phyloP scores from a whole-genome alignment of 2,797 vertebrate genomes.

The Lycodopsis pacificus region DNA sequence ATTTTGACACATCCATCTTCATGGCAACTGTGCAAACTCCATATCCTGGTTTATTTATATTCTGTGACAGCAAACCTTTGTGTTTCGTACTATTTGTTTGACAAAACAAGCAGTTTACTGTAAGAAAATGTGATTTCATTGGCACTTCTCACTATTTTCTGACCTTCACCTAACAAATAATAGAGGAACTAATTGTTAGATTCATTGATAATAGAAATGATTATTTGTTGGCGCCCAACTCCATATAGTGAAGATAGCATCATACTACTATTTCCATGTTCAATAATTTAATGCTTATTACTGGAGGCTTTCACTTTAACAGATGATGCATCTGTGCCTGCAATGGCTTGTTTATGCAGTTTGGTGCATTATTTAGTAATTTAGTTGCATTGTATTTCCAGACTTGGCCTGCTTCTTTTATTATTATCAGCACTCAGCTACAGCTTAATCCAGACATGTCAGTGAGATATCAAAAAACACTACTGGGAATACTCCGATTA shows the following conservation, averaged over 20 bases:
- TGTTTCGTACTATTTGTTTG: neutral
- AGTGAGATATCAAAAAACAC: conserved; percentile 65
- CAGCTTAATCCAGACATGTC: conserved; percentile 63
- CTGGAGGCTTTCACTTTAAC: neutral
- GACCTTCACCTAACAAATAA: neutral
- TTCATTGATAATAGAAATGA: neutral
- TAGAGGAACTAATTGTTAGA: neutral
- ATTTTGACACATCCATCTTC: neutral
- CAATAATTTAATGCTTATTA: neutral
- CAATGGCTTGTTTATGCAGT: neutral
- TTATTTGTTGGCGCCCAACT: neutral
- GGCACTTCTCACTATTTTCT: neutral
- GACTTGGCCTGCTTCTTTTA: conserved; percentile 32
- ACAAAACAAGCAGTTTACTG: neutral
- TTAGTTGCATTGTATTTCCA: conserved; percentile 29
- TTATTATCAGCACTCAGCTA: conserved; percentile 42
- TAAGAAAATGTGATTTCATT: neutral
- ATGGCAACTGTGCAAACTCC: neutral
- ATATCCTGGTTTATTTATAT: too few species aligned
- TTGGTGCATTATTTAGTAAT: conserved; percentile 32
- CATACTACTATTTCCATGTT: neutral
- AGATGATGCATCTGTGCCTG: neutral
- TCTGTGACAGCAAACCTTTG: neutral
- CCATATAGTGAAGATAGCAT: neutral
- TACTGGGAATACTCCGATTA: conserved; percentile 68